Evolutionary conservation across 1,140 invertebrate species (phyloP), one percentile per base, ranked within the genome.

Genomic region (Anoplophora glabripennis): DNA sequence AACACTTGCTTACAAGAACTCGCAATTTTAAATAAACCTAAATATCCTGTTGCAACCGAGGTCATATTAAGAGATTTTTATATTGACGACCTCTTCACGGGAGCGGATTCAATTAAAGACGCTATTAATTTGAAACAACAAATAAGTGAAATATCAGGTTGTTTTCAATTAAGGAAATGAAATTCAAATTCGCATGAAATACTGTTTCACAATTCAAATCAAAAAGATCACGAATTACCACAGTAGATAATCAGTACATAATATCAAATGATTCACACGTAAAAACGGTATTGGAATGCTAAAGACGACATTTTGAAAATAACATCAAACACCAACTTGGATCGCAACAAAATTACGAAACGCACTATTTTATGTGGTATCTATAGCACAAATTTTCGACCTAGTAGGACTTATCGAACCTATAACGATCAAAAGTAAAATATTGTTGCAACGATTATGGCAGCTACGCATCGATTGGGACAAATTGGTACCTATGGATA

Each of bases 51-150:
- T 1, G 63, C 41, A 18, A 9, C 35, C 10, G 9, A 33, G 36
- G 15, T 46, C 21, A 42, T 61, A 66, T 35, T 44, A 59, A 17
- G 66, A 28, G 49, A 70, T 42, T 63, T 73, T n/a, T 76, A 74
- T 41, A 56, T 73, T 7, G 72, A 75, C 35, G 71, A 73, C 53
- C 7, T 68, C 11, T n/a, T 72, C 1, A 56, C 34, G 11, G 41
- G 60, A 15, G 10, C 1, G 9, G 1, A 33, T 12, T 17, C 38
- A 21, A 14, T 34, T 4, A 1, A 33, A n/a, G 1, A 42, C 14
- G 53, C 53, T 35, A 18, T 10, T 12, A 28, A 21, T n/a, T 10
- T 44, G 5, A 21, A 45, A 44, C 10, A 4, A 5, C 10, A 44
- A 3, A 45, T 54, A 28, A 7, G 4, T 18, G 3, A 28, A 33